Evolutionary conservation across 2,888 invertebrate species (phyloP).

Genomic region (Lottia gigantea): DNA sequence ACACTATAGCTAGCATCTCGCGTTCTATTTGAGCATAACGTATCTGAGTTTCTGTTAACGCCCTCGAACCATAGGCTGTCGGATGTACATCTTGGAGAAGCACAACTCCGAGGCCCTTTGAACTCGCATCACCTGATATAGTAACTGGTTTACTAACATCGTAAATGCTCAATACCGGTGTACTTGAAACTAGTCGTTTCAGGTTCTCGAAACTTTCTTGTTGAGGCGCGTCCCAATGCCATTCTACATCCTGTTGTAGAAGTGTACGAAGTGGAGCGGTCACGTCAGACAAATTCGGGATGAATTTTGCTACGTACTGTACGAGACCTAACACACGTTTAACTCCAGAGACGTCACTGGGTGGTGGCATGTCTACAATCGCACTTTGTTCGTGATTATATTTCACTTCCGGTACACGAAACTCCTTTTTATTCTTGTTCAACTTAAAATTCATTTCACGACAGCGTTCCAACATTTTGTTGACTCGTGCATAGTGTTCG

Average conservation of each 20-base stretch:
- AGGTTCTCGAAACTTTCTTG: constrained; percentile 34
- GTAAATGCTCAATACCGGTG: constrained; percentile 33
- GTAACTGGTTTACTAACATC: constrained; percentile 23
- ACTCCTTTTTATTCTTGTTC: too few species aligned
- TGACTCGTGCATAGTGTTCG: too few species aligned
- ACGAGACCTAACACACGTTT: constrained; percentile 34
- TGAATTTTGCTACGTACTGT: constrained; percentile 29
- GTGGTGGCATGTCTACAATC: neutral
- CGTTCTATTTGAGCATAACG: neutral
- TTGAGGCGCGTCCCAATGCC: constrained; percentile 33
- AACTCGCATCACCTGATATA: constrained; percentile 37
- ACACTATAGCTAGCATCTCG: too few species aligned
- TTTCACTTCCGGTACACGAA: constrained; percentile 15
- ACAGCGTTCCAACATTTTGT: too few species aligned
- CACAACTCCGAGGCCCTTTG: constrained; percentile 38
- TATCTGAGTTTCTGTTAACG: neutral
- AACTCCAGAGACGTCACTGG: constrained; percentile 24
- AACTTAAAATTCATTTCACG: too few species aligned
- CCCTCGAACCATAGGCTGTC: constrained; percentile 29
- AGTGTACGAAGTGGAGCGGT: constrained; percentile 28
- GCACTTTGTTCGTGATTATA: too few species aligned
- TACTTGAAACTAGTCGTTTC: too few species aligned
- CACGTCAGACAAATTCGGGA: constrained; percentile 27
- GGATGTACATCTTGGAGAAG: constrained; percentile 36
- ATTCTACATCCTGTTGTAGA: constrained; percentile 31